Evolutionary conservation across 2,113 vertebrate species (phyloP), one percentile per base, ranked within the genome.

Genomic region (Myrmophylax atrothorax): DNA sequence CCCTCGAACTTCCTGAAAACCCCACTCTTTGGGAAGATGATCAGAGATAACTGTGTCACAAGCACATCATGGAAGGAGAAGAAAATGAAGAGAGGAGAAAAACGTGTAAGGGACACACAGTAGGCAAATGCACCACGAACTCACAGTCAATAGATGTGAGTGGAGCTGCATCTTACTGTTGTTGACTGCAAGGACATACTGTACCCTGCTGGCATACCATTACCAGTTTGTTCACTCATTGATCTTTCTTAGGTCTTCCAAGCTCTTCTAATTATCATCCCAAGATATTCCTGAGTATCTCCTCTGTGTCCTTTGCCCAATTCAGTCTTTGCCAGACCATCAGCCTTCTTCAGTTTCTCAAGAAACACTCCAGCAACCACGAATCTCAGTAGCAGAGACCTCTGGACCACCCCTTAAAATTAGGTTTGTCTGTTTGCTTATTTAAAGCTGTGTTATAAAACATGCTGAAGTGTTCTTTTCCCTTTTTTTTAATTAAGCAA

Each of bases 361-460:
- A 24, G 23, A 72, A 38, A 33, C 20, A 9, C 17, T 83, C 85
- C 70, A 66, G 37, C 38, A 40, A 82, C 31, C n/a, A 31, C 2
- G 1, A 87, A 72, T n/a, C 19, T 53, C 40, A 66, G 62, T 3
- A 78, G 28, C 29, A 82, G 50, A 77, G 55, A 83, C 42, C 23
- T 87, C 46, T 82, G 33, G 31, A 79, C 29, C 18, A 85, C 19
- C 26, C 33, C 46, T 49, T 76, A 40, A 49, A 87, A 84, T 81
- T 13, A 68, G 17, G 10, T 76, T 91, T 75, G 29, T 62, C 42
- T 72, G 49, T 59, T 83, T 91, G 63, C 52, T 96, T 88, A 84
- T 78, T 95, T 88, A 88, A 95, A 93, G 31, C 24, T 56, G 47
- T 92, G 35, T 67, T 89, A 82, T n/a, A 75, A 94, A 94, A 87